phyloP scores from a whole-genome alignment of 2,797 vertebrate species.

The Danio albolineatus region DNA sequence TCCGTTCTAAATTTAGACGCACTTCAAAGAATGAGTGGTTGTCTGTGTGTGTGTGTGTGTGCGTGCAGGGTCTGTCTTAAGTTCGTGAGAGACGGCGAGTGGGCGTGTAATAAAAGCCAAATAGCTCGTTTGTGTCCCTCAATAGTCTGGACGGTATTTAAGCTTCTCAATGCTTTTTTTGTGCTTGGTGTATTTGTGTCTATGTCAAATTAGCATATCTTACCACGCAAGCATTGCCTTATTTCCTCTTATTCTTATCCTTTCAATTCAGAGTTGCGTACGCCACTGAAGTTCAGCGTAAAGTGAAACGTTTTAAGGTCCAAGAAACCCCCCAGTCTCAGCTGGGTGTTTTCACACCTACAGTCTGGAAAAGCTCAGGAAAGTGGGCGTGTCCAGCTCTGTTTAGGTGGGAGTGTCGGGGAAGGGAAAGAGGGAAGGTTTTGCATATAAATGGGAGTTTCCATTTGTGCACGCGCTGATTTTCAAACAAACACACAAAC shows the following conservation, averaged over 20 bases:
- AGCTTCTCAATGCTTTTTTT: slow-evolving; percentile 52
- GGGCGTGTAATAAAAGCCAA: slow-evolving; percentile 57
- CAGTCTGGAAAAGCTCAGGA: no score
- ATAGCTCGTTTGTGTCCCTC: slow-evolving; percentile 50
- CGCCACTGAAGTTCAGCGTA: not conserved
- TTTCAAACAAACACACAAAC: no score
- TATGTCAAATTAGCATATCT: slow-evolving; percentile 57
- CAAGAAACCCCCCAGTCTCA: no score
- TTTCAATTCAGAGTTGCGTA: not conserved
- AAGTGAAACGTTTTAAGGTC: no score
- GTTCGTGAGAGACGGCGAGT: slow-evolving; percentile 59
- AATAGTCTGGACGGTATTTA: slow-evolving; percentile 51
- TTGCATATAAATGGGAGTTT: no score
- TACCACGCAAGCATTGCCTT: slow-evolving; percentile 17
- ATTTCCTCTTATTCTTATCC: not conserved
- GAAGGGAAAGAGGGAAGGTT: no score
- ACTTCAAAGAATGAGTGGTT: slow-evolving; percentile 43
- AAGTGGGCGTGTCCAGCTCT: no score
- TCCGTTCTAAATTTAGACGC: slow-evolving; percentile 73
- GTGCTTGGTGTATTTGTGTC: slow-evolving; percentile 59
- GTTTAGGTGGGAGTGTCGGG: no score
- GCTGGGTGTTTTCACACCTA: no score
- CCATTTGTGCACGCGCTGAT: no score
- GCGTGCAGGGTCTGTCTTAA: slow-evolving; percentile 23
- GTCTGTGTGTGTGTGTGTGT: slow-evolving; percentile 25